Conservation (phyloP, 2,113 vertebrate species). For the Oncorhynchus tshawytscha region DNA sequence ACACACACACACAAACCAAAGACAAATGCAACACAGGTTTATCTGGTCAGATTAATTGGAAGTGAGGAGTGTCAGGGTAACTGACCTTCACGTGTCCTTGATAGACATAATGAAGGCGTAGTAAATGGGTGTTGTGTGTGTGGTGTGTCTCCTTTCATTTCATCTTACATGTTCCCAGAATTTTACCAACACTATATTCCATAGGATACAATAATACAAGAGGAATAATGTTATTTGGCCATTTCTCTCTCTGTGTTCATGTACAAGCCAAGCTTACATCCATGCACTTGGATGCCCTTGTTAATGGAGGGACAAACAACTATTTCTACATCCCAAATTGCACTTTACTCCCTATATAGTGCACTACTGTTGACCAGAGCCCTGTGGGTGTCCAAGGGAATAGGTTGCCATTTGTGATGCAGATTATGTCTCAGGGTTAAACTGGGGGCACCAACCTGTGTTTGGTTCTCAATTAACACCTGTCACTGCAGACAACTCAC, state of each 20-base stretch:
- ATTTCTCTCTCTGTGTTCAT: slow-evolving; percentile 3
- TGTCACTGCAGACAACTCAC: slow-evolving; percentile 49
- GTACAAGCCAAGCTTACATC: slow-evolving; percentile 28
- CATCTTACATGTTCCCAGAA: background rate
- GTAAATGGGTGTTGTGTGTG: background rate
- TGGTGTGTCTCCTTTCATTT: background rate
- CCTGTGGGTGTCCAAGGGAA: background rate
- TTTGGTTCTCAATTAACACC: slow-evolving; percentile 66
- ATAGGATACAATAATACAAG: too few relatives aligned
- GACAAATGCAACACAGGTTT: slow-evolving; percentile 40
- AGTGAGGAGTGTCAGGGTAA: background rate
- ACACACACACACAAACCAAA: slow-evolving; percentile 44
- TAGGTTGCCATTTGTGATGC: too few relatives aligned
- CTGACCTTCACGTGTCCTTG: background rate
- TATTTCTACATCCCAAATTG: background rate
- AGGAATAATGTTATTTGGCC: background rate
- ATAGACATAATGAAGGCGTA: too few relatives aligned
- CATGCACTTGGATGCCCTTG: background rate
- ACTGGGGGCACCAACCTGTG: slow-evolving; percentile 35
- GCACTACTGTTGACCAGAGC: background rate
- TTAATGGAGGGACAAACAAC: slow-evolving; percentile 8
- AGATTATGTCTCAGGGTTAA: slow-evolving; percentile 40
- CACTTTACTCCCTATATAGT: background rate
- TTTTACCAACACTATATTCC: background rate
- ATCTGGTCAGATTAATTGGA: background rate